phyloP scores from a whole-genome alignment of 1,140 invertebrate genomes.

The Sminthurinus signatus region DNA sequence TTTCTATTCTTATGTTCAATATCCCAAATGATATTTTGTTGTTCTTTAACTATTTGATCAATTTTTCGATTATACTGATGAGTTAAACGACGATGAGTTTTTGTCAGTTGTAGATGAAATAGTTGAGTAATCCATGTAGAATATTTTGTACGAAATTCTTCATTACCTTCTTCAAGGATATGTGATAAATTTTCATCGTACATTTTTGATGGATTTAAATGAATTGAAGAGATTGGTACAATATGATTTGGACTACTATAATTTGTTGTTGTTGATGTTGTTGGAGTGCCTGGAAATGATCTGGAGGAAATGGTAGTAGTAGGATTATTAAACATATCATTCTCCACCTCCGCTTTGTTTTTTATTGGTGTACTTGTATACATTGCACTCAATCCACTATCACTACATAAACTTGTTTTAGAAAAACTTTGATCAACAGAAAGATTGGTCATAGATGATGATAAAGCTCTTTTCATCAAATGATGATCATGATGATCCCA shows the following conservation, averaged over 20 bases:
- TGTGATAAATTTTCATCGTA: constrained; percentile 3
- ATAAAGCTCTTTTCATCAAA: no score
- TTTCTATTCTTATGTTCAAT: neutral
- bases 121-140: constrained; percentile 17
- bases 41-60: neutral
- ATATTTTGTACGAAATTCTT: constrained; percentile 20
- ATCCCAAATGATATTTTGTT: neutral
- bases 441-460: no score
- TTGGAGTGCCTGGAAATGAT: neutral
- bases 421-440: no score
- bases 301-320: neutral
- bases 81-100: constrained; percentile 9
- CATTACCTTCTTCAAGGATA: constrained; percentile 9
- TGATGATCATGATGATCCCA: no score
- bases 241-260: no score
- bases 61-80: neutral
- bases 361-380: constrained; percentile 11
- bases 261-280: neutral
- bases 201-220: neutral
- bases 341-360: neutral
- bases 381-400: neutral
- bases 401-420: neutral
- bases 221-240: neutral
- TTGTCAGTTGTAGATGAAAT: constrained; percentile 17
- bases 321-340: neutral